Conservation (phyloP, 1,140 invertebrate genomes). For the Wiebesia pumilae region DNA sequence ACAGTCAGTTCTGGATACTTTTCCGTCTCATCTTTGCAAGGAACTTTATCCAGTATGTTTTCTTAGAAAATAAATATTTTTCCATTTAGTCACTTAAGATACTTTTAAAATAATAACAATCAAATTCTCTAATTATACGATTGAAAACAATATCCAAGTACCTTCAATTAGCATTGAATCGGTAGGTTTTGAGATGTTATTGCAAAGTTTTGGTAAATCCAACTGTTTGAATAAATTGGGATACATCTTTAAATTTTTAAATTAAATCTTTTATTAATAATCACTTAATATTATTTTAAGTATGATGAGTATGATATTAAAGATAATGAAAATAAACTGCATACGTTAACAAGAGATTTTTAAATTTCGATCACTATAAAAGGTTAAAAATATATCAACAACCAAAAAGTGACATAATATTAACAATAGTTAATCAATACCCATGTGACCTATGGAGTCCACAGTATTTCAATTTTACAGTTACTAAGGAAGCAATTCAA, state of each 20-base stretch:
- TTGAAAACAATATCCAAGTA: conserved; percentile 7
- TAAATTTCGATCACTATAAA: conserved; percentile 11
- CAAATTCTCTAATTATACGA: neutral
- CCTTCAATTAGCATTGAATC: conserved; percentile 33
- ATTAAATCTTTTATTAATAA: conserved; percentile 12
- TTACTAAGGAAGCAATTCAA: conserved; percentile 35
- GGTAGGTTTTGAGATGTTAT: conserved; percentile 32
- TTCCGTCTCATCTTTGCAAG: conserved; percentile 13
- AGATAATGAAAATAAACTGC: conserved; percentile 8
- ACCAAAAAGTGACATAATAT: conserved; percentile 35
- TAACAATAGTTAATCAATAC: conserved; percentile 38
- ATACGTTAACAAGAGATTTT: conserved; percentile 31
- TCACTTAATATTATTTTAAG: neutral
- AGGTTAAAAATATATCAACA: conserved; percentile 34
- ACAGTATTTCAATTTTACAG: conserved; percentile 24
- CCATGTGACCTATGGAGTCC: neutral
- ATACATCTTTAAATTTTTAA: conserved; percentile 49
- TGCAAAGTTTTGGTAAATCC: conserved; percentile 51
- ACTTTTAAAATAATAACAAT: neutral
- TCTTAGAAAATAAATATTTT: conserved; percentile 10
- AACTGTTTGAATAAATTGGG: conserved; percentile 56
- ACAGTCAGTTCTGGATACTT: conserved; percentile 77
- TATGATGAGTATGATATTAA: neutral
- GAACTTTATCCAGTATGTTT: conserved; percentile 9
- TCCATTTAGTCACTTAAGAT: neutral